Conservation (phyloP, 1,140 invertebrate genomes). For the Halesus radiatus region DNA sequence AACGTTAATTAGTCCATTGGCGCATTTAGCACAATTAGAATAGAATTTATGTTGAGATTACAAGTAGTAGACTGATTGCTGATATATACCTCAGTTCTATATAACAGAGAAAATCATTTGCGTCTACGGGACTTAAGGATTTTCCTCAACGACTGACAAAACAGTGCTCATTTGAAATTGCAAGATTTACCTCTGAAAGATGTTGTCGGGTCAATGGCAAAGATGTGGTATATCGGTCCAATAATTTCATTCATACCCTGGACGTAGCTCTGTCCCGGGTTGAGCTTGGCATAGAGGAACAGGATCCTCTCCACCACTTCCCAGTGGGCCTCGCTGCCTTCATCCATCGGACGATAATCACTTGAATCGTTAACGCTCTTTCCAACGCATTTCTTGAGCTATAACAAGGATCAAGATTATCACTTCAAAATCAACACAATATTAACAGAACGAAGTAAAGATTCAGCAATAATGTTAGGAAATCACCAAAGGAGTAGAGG, state of each 20-base stretch:
- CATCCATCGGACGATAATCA: constrained; percentile 85
- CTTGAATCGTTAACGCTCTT: neutral
- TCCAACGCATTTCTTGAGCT: constrained; percentile 12
- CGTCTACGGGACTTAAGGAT: no score
- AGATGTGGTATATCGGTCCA: constrained; percentile 97
- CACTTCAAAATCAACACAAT: no score
- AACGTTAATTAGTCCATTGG: no score
- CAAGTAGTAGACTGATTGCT: no score
- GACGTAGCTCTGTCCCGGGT: constrained; percentile 97
- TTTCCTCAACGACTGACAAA: neutral
- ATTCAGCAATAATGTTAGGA: neutral
- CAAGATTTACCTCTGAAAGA: constrained; percentile 79
- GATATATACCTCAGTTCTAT: no score
- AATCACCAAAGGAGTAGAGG: neutral
- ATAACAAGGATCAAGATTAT: no score
- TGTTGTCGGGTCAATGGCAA: constrained; percentile 90
- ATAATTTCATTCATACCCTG: constrained; percentile 99
- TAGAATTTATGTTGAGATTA: no score
- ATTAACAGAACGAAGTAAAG: neutral
- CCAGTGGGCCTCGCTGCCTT: constrained; percentile 93
- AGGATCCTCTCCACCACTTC: constrained; percentile 97
- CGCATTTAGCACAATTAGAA: no score
- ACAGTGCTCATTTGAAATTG: neutral
- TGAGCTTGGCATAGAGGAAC: constrained; percentile 97
- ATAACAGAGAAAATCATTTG: no score